Base-by-base conservation (phyloP, 2,888 invertebrate genomes). In the Chloroclystis v-ata region DNA sequence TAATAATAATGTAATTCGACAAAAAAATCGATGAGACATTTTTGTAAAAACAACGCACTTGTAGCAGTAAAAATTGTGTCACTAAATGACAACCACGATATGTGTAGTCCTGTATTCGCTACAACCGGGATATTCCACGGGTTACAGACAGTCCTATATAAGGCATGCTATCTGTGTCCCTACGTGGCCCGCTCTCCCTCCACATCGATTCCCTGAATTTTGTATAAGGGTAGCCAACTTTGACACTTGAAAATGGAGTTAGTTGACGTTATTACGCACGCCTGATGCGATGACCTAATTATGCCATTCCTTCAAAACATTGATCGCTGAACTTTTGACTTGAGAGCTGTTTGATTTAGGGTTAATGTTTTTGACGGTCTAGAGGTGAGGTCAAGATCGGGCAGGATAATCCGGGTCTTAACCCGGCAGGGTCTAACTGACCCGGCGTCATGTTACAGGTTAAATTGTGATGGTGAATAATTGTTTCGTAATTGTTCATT, bases 191-290 rank as follows among this genome's bases (percentile, higher is more conserved):
- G 9, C 35, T 16, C 35, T 24, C 20, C 16, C 28, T 24, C 12
- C 12, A 37, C 46, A 54, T 50, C 30, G 52, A 51, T 47, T 13
- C 24, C 45, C 13, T 57, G 50, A 57, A 54, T 52, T 45, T 49
- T 46, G 32, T 41, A 41, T 44, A 28, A 37, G 49, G 29, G 30
- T 28, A 30, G 12, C 24, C 37, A 54, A 52, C 54, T 59, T 55
- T 52, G 55, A 55, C 55, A 52, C 54, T 57, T 51, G 49, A 46
- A 55, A 59, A 59, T 59, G 50, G 54, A 54, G 52, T 55, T 54
- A 32, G 42, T 52, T 52, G 45, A 47, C 47, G 50, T 51, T 43
- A 43, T 42, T 28, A 52, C 52, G 48, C 52, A 55, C 28, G 44
- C 26, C 28, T 37, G 47, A 50, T 48, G 53, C 42, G 42, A 38